Evolutionary conservation across 2,888 invertebrate species (phyloP).

Genomic region (Lordiphosa andalusiaca): DNA sequence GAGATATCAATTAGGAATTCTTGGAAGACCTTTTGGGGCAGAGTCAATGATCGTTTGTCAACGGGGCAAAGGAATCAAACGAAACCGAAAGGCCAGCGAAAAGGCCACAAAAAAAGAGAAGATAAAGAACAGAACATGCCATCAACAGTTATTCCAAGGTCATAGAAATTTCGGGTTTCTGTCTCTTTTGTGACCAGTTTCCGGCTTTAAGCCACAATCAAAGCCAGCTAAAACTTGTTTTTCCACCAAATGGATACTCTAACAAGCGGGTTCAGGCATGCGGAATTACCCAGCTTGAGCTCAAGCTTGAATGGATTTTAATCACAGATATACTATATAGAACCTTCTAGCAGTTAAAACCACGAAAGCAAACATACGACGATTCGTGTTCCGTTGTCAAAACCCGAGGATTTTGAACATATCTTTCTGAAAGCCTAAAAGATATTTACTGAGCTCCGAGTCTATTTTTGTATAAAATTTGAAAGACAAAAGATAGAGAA

Average conservation of each 20-base stretch:
- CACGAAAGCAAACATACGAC: too few species aligned
- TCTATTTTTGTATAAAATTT: too few species aligned
- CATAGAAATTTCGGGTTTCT: conserved; percentile 37
- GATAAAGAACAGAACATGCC: conserved; percentile 6
- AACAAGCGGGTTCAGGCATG: background rate
- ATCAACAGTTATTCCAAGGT: conserved; percentile 65
- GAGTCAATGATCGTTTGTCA: conserved; percentile 48
- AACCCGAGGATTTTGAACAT: too few species aligned
- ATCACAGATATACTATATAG: too few species aligned
- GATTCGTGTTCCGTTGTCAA: too few species aligned
- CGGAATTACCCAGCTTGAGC: background rate
- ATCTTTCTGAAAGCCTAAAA: too few species aligned
- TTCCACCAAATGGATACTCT: conserved; percentile 35
- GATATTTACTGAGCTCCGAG: too few species aligned
- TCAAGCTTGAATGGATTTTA: too few species aligned
- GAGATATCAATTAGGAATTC: background rate
- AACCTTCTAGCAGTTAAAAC: too few species aligned
- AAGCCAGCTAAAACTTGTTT: conserved; percentile 49
- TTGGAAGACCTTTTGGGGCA: conserved; percentile 17
- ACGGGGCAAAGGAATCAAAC: background rate
- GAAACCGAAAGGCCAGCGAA: conserved; percentile 17
- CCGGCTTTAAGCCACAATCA: conserved; percentile 47
- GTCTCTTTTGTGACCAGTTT: conserved; percentile 43
- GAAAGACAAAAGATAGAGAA: too few species aligned
- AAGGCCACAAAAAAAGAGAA: conserved; percentile 14